phyloP scores from a whole-genome alignment of 2,888 invertebrate genomes.

The Archaeoteleia sp. region DNA sequence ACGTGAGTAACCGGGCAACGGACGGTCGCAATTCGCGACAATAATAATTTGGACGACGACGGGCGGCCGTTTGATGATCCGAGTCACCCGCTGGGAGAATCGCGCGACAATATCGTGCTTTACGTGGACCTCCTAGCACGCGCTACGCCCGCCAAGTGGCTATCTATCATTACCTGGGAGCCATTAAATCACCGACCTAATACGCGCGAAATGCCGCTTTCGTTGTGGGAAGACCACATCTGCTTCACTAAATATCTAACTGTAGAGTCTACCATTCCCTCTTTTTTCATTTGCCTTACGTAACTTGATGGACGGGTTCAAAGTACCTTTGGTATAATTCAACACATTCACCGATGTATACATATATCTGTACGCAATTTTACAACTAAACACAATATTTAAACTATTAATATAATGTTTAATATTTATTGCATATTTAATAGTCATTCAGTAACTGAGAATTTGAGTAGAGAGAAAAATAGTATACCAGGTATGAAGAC shows the following conservation, averaged over 20 bases:
- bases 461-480: too few relatives aligned
- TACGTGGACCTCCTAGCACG: slow-evolving; percentile 61
- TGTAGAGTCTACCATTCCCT: not conserved
- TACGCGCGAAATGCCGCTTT: not conserved
- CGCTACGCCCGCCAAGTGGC: slow-evolving; percentile 19
- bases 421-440: too few relatives aligned
- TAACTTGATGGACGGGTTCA: not conserved
- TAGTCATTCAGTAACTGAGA: too few relatives aligned
- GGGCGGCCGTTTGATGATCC: slow-evolving; percentile 61
- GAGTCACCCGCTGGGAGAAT: slow-evolving; percentile 61
- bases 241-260: not conserved
- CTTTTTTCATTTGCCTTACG: not conserved
- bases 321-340: too few relatives aligned
- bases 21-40: slow-evolving; percentile 51
- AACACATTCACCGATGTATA: too few relatives aligned
- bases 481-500: too few relatives aligned
- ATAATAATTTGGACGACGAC: slow-evolving; percentile 60
- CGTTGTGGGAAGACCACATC: not conserved
- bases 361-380: too few relatives aligned
- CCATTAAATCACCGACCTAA: slow-evolving; percentile 19
- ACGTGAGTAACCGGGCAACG: slow-evolving; percentile 4
- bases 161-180: slow-evolving; percentile 48
- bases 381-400: too few relatives aligned
- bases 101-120: slow-evolving; percentile 62
- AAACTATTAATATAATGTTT: too few relatives aligned